Percentiles rank a stretch among this genome's conserved stretches.
These are phyloP conservation scores for Panthera uncia DNA, from an alignment of 2,113 vertebrate species.

Conservation along the genomic window DNA sequence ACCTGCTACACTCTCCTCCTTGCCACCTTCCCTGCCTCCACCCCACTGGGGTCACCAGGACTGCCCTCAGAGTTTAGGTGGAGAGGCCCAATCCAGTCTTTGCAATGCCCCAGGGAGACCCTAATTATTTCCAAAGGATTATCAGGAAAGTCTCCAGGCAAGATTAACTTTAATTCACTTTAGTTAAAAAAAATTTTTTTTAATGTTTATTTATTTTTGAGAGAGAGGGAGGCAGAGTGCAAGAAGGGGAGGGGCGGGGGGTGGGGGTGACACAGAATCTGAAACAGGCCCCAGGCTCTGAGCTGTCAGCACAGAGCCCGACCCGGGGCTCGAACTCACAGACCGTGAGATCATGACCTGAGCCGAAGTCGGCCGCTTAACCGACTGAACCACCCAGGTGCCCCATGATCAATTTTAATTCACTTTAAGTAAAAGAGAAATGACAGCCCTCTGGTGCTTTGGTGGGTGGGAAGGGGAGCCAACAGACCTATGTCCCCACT, in stretches of 20 bases:
- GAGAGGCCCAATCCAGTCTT: background rate
- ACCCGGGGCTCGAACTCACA: too few species aligned
- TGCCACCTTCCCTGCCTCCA: rapidly evolving
- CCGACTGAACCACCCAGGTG: too few species aligned
- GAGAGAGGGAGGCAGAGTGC: too few species aligned
- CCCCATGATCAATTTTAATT: background rate
- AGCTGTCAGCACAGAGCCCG: too few species aligned
- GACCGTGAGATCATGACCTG: too few species aligned
- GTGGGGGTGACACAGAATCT: too few species aligned
- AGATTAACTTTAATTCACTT: slow-evolving; percentile 21
- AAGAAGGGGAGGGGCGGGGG: too few species aligned
- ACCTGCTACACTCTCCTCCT: too few species aligned
- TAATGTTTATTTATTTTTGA: too few species aligned
- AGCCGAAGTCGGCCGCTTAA: too few species aligned
- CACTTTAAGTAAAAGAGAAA: slow-evolving; percentile 47
- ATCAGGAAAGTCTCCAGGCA: background rate
- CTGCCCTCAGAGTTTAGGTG: background rate
- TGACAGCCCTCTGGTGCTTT: background rate
- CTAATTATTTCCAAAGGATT: background rate
- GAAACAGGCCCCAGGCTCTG: too few species aligned
- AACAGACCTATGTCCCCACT: background rate
- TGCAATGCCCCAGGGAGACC: background rate
- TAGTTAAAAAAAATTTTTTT: background rate
- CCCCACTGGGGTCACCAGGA: background rate
- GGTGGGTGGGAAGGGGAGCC: background rate